phyloP scores from a whole-genome alignment of 1,140 invertebrate species.

The Caerostris extrusa region DNA sequence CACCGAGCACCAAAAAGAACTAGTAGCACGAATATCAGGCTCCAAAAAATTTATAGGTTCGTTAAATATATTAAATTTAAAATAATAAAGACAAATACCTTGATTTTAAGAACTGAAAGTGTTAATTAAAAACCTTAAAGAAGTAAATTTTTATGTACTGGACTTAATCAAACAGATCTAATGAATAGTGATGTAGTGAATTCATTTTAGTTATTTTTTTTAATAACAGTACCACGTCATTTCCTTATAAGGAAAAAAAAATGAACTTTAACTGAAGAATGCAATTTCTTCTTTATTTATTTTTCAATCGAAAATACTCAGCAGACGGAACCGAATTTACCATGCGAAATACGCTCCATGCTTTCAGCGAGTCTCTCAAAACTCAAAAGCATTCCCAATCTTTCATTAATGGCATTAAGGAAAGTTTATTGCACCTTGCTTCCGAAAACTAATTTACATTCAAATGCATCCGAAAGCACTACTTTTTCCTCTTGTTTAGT shows the following conservation, averaged over 20 bases:
- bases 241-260: not conserved
- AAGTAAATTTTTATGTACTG: no score
- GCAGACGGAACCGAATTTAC: not conserved
- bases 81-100: no score
- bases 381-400: not conserved
- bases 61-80: no score
- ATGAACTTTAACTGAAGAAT: not conserved
- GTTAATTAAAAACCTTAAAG: no score
- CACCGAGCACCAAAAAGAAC: no score
- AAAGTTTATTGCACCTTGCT: slow-evolving; percentile 35
- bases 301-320: not conserved
- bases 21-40: no score
- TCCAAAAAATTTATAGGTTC: no score
- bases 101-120: no score
- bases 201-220: no score
- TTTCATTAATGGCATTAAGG: slow-evolving; percentile 3
- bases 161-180: no score
- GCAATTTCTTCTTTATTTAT: not conserved
- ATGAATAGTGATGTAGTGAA: no score
- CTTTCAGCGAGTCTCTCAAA: not conserved
- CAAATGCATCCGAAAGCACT: not conserved
- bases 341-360: not conserved
- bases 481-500: not conserved
- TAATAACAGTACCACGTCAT: not conserved
- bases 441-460: slow-evolving; percentile 38